Evolutionary conservation across 2,113 vertebrate species (phyloP), one percentile per base, ranked within the genome.

Genomic region (Leptobrachium ailaonicum): DNA sequence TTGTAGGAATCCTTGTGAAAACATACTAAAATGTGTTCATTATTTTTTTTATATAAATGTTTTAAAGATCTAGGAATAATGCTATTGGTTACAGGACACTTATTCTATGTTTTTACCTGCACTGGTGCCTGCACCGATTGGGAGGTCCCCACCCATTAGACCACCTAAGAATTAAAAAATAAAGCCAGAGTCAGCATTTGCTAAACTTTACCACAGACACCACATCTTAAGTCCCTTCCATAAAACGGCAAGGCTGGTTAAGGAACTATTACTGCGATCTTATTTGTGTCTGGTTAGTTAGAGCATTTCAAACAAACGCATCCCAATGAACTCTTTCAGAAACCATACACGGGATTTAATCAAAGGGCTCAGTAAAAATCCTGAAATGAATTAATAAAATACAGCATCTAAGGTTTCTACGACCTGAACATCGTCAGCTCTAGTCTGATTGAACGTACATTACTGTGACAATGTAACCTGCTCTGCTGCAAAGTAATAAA

Each of bases 101-200:
- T 60, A 60, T 60, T 70, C 66, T 77, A 62, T 75, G 71, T 69
- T 93, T 5, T 97, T 96, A 97, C 97, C 98, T 95, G 97, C 96
- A 94, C 97, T 98, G 95, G 96, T 97, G 95, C 98, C 98, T 90
- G 95, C 96, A 95, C 97, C 95, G 93, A 96, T 96, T 91, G 96
- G 94, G 88, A 98, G 96, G 94, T 99, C 98, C 89, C 97, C 95
- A 91, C 96, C 95, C 96, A 99, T 97, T 88, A 99, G 96, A 95
- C 98, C 96, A 96, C 98, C 98, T 99, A 88, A 0, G 80, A 84
- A 84, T 77, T 84, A 89, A 86, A 88, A 87, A 32, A 84, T 82
- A 86, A 82, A 68, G 75, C 86, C 44, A 84, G 60, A 87, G 82
- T 76, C 63, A 86, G 80, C 66, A 83, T 1, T 60, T 45, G 58